These are phyloP conservation scores for Leptinotarsa defecta DNA, from an alignment of 1,140 invertebrate genomes.

Conservation along the genomic window DNA sequence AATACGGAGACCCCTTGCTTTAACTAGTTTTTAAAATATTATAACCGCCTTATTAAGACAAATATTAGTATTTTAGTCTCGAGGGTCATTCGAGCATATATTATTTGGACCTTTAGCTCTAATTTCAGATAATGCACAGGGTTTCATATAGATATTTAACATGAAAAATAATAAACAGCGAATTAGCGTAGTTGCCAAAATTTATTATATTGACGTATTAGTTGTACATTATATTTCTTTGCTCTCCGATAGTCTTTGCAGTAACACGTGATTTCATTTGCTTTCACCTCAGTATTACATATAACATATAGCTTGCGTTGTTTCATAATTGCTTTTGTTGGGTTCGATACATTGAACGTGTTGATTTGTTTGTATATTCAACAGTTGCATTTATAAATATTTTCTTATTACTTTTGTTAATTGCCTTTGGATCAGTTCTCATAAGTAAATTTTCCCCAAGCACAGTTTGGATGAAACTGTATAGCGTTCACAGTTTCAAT, in stretches of 20 bases:
- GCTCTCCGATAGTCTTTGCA: conserved; percentile 7
- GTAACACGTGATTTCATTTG: conserved; percentile 26
- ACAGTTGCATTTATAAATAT: too few species aligned
- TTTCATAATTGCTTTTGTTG: neutral
- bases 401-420: too few species aligned
- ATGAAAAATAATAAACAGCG: conserved; percentile 36
- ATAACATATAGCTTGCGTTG: neutral
- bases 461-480: too few species aligned
- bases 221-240: neutral
- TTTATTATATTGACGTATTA: conserved; percentile 25
- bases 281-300: conserved; percentile 33
- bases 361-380: too few species aligned
- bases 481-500: too few species aligned
- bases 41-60: conserved; percentile 31
- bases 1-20: conserved; percentile 17
- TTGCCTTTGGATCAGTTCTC: too few species aligned
- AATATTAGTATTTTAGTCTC: conserved; percentile 31
- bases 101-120: conserved; percentile 27
- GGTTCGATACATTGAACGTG: neutral
- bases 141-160: conserved; percentile 41
- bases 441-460: too few species aligned
- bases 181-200: conserved; percentile 38
- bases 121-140: conserved; percentile 43
- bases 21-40: conserved; percentile 29
- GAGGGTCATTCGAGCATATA: conserved; percentile 21